Conservation (phyloP, 2,797 vertebrate species). For the Peromyscus melanophrys region DNA sequence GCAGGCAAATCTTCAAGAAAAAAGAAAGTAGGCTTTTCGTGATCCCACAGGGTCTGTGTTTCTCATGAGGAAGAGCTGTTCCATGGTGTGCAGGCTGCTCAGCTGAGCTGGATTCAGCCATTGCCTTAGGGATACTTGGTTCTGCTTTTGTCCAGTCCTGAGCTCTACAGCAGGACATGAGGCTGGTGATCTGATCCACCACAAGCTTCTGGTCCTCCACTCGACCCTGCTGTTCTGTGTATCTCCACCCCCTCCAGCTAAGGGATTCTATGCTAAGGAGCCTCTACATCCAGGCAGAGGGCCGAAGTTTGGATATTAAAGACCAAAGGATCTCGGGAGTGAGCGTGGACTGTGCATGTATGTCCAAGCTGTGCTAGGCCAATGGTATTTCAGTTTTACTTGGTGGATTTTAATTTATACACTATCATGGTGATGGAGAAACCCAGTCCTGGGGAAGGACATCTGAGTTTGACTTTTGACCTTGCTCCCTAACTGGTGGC, state of each 20-base stretch:
- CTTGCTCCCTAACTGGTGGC: accelerated
- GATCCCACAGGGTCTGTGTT: not conserved
- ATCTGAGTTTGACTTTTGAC: not conserved
- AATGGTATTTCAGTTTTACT: not conserved
- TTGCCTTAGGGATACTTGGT: not conserved
- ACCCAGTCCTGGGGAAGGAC: not conserved
- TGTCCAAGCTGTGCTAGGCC: not conserved
- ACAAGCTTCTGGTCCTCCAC: not conserved
- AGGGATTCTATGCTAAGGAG: not conserved
- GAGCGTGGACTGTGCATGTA: not conserved
- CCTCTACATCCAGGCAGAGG: not conserved
- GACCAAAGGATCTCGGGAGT: not conserved
- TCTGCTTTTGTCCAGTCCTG: not conserved
- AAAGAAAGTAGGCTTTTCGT: not conserved
- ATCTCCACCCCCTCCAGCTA: not conserved
- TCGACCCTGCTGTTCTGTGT: not conserved
- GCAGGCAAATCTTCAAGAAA: not conserved
- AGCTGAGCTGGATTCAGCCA: not conserved
- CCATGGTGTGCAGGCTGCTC: not conserved
- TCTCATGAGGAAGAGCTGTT: not conserved
- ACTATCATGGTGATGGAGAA: accelerated
- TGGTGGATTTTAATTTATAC: not conserved
- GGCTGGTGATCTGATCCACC: not conserved
- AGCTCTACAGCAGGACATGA: not conserved
- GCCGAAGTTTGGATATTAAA: not conserved